phyloP scores from a whole-genome alignment of 2,113 vertebrate genomes.

The Psophia crepitans region DNA sequence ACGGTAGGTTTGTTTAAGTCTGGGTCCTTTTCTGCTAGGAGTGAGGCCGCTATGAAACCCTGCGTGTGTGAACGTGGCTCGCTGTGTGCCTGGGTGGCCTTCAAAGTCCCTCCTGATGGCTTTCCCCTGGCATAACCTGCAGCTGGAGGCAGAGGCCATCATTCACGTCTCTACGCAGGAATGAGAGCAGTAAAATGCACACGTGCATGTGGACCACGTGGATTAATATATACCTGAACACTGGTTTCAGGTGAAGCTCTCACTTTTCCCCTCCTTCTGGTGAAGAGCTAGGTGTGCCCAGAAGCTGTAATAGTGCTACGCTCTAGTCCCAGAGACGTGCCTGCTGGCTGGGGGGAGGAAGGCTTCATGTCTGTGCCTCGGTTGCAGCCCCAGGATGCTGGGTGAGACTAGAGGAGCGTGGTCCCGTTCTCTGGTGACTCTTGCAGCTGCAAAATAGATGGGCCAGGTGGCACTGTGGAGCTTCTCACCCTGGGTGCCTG shows the following conservation, averaged over 20 bases:
- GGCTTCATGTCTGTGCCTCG: neutral
- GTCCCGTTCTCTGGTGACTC: rapidly evolving
- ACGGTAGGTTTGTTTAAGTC: too few species aligned
- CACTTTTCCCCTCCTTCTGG: neutral
- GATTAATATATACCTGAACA: neutral
- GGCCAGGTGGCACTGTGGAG: neutral
- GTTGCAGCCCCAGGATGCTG: too few species aligned
- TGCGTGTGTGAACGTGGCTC: rapidly evolving
- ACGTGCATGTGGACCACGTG: neutral
- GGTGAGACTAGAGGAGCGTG: neutral
- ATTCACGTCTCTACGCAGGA: neutral
- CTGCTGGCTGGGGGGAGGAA: neutral
- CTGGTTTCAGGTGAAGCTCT: neutral
- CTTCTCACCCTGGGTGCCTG: neutral
- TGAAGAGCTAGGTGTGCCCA: neutral
- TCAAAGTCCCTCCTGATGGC: neutral
- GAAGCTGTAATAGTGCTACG: neutral
- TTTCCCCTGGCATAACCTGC: neutral
- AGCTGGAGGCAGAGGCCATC: neutral
- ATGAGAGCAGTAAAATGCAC: neutral
- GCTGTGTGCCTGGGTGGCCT: neutral
- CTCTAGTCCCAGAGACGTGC: neutral
- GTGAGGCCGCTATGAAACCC: neutral
- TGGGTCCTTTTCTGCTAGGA: neutral
- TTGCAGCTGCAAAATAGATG: neutral